Conservation (phyloP, 2,113 vertebrate genomes). For the Cryptotis parvus region DNA sequence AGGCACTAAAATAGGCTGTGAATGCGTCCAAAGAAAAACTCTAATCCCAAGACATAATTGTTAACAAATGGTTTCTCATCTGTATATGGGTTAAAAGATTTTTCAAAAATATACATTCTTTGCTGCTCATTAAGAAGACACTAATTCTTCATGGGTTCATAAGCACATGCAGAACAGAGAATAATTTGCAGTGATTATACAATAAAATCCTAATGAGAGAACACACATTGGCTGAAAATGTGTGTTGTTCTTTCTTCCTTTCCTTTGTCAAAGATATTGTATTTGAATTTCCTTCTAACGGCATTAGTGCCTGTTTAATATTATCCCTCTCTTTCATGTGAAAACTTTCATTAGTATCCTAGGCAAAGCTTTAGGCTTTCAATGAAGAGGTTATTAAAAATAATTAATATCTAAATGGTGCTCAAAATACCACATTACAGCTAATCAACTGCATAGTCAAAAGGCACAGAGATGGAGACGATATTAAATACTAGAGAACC, state of each 20-base stretch:
- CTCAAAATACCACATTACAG: conserved; percentile 68
- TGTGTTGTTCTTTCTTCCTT: conserved; percentile 31
- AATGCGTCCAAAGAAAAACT: conserved; percentile 32
- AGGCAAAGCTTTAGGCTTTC: conserved; percentile 70
- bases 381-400: conserved; percentile 74
- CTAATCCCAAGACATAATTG: conserved; percentile 38
- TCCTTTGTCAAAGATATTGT: conserved; percentile 47
- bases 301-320: conserved; percentile 67
- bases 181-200: conserved; percentile 21
- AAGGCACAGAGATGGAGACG: conserved; percentile 13
- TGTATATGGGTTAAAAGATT: conserved; percentile 45
- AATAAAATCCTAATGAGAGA: conserved; percentile 55
- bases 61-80: conserved; percentile 51
- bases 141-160: conserved; percentile 62
- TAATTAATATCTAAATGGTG: conserved; percentile 78
- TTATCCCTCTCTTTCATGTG: conserved; percentile 65
- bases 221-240: neutral
- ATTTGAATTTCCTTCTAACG: conserved; percentile 59
- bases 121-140: conserved; percentile 69
- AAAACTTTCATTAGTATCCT: conserved; percentile 72
- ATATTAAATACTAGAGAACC: conserved; percentile 53
- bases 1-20: neutral
- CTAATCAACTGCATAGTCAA: conserved; percentile 47
- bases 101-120: conserved; percentile 58
- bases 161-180: conserved; percentile 54